Base-by-base conservation (phyloP, 2,888 invertebrate species). In the Thalpophila matura region DNA sequence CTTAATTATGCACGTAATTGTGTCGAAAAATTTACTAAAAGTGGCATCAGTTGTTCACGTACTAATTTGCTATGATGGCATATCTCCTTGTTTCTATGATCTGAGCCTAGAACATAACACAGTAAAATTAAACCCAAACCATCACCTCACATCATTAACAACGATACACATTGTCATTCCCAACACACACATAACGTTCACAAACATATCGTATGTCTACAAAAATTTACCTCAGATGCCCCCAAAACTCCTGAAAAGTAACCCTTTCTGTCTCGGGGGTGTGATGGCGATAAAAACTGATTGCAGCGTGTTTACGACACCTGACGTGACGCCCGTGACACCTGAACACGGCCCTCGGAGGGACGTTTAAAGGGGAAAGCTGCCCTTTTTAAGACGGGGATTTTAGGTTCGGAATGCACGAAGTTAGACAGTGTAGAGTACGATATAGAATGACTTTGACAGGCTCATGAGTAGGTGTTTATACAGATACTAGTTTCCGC, bases 211-310 rank as follows among this genome's bases (percentile, higher is more conserved):
- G 54, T 40, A 65, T 69, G 33, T 60, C 59, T 37, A 16, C 63
- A 79, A 77, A 77, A 55, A 63, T 77, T 67, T 63, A 54, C 45
- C 35, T 62, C 31, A 40, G 47, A 54, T 37, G 29, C 49, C 62
- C 51, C 38, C 14, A 31, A 27, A 61, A 58, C 56, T 64, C 56
- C 47, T 50, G 35, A 47, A 46, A 57, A 60, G 42, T 51, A 67
- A 70, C 68, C 79, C 74, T 70, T 60, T 46, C 20, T 0, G 68
- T 77, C 85, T 82, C 85, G 40, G 24, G 79, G 76, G 83, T 73
- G 77, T 58, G 67, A 77, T 77, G 81, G 79, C 75, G 81, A 85
- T 85, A 86, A 86, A 85, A 86, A 84, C 83, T 80, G 85, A 86
- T 86, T 85, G 86, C 65, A 71, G 54, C 74, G 65, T 79, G 82